A percentile compares a stretch with the other conserved stretches of the same genome.
Evolutionary conservation across 2,797 vertebrate genomes (phyloP).

Genomic region (Epinephelus awoara): DNA sequence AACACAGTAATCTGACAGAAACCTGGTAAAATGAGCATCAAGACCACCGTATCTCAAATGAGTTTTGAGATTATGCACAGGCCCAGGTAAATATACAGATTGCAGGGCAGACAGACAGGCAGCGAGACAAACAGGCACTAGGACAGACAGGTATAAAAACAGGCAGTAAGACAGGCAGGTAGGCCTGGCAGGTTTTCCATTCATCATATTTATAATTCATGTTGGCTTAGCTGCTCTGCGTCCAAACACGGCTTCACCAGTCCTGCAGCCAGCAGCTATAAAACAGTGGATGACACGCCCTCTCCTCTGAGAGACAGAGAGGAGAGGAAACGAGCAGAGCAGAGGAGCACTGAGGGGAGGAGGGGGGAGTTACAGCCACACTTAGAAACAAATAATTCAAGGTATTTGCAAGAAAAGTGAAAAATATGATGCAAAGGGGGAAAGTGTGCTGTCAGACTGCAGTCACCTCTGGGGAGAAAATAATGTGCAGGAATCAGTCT

Average conservation of each 20-base stretch:
- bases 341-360: conserved; percentile 25
- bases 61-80: too few species aligned
- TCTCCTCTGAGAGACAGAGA: conserved; percentile 51
- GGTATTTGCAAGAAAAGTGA: conserved; percentile 65
- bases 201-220: conserved; percentile 81
- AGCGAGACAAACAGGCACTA: neutral
- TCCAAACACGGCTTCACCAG: conserved; percentile 70
- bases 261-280: conserved; percentile 74
- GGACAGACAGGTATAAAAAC: conserved; percentile 4
- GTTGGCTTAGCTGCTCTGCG: conserved; percentile 56
- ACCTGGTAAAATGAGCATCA: neutral
- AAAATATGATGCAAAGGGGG: conserved; percentile 54
- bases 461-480: conserved; percentile 64
- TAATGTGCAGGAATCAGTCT: conserved; percentile 63
- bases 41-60: neutral
- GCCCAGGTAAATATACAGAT: neutral
- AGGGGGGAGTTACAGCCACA: conserved; percentile 17
- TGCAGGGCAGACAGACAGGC: neutral
- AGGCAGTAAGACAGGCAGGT: conserved; percentile 60
- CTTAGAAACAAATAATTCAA: conserved; percentile 70
- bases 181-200: conserved; percentile 66
- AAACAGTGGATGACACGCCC: conserved; percentile 75
- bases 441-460: conserved; percentile 49
- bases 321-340: conserved; percentile 52
- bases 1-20: neutral